These are phyloP conservation scores for Rhynchotus rufescens DNA, from an alignment of 2,797 vertebrate species.

Conservation along the genomic window DNA sequence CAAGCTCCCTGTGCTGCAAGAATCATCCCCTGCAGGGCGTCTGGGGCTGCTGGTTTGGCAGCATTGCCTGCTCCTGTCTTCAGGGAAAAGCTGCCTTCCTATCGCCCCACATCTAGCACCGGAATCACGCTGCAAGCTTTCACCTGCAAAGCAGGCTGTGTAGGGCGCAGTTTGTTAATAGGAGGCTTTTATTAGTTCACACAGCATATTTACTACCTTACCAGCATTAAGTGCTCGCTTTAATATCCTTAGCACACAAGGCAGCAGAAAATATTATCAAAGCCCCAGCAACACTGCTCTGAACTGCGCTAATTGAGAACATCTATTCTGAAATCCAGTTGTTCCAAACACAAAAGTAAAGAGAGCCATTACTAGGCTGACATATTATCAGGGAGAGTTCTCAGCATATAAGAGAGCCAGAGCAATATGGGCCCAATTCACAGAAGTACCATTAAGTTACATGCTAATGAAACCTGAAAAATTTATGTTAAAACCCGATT, in stretches of 20 bases:
- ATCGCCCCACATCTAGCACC: neutral
- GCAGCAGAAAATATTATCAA: slow-evolving; percentile 36
- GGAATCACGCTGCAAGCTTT: slow-evolving; percentile 64
- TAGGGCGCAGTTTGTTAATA: slow-evolving; percentile 61
- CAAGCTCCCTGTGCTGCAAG: neutral
- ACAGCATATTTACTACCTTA: neutral
- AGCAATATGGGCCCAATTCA: slow-evolving; percentile 4
- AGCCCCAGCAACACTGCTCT: slow-evolving; percentile 23
- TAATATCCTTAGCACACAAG: slow-evolving; percentile 37
- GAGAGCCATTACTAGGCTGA: neutral
- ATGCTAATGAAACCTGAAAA: neutral
- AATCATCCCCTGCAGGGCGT: neutral
- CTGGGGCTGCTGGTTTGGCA: slow-evolving; percentile 9
- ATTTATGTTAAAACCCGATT: neutral
- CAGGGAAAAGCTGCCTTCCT: neutral
- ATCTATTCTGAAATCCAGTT: slow-evolving; percentile 55
- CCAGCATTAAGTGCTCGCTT: slow-evolving; percentile 62
- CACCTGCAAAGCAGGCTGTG: slow-evolving; percentile 49
- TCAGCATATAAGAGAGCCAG: neutral
- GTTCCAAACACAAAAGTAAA: slow-evolving; percentile 5
- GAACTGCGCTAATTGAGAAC: slow-evolving; percentile 49
- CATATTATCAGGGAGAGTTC: neutral
- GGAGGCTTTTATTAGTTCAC: slow-evolving; percentile 63
- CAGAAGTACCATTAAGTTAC: slow-evolving; percentile 36
- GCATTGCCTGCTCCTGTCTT: neutral